A percentile compares a stretch with the other conserved stretches of the same genome.
phyloP scores from a whole-genome alignment of 1,140 invertebrate genomes.

The Drosophila cardini region DNA sequence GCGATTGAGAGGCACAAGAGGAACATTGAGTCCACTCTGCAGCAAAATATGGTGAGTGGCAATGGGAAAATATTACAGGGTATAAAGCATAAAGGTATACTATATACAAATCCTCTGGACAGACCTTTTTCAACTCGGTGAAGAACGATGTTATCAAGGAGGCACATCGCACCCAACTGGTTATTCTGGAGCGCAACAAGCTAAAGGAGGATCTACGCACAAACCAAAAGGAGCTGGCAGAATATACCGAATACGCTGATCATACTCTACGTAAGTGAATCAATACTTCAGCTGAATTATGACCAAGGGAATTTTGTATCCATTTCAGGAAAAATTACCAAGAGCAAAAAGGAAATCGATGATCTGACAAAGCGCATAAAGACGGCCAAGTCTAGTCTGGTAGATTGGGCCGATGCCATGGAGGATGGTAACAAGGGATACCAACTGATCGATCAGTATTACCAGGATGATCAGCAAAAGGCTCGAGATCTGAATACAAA shows the following conservation, averaged over 20 bases:
- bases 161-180: constrained; percentile 85
- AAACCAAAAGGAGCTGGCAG: constrained; percentile 63
- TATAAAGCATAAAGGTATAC: neutral
- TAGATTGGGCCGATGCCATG: constrained; percentile 87
- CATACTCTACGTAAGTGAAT: constrained; percentile 52
- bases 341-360: constrained; percentile 85
- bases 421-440: constrained; percentile 86
- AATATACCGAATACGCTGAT: constrained; percentile 61
- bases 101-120: constrained; percentile 9
- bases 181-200: constrained; percentile 85
- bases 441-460: constrained; percentile 86
- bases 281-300: neutral
- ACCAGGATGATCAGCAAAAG: constrained; percentile 86
- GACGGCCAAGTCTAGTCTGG: constrained; percentile 86
- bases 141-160: constrained; percentile 86
- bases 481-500: constrained; percentile 85
- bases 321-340: constrained; percentile 60
- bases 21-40: constrained; percentile 84
- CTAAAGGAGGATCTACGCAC: constrained; percentile 83
- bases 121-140: constrained; percentile 86
- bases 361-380: constrained; percentile 86
- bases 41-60: constrained; percentile 85
- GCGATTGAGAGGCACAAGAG: constrained; percentile 84
- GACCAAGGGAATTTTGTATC: neutral
- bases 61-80: neutral